These are phyloP conservation scores for Archilochus colubris DNA, from an alignment of 2,113 vertebrate genomes.

Conservation along the genomic window DNA sequence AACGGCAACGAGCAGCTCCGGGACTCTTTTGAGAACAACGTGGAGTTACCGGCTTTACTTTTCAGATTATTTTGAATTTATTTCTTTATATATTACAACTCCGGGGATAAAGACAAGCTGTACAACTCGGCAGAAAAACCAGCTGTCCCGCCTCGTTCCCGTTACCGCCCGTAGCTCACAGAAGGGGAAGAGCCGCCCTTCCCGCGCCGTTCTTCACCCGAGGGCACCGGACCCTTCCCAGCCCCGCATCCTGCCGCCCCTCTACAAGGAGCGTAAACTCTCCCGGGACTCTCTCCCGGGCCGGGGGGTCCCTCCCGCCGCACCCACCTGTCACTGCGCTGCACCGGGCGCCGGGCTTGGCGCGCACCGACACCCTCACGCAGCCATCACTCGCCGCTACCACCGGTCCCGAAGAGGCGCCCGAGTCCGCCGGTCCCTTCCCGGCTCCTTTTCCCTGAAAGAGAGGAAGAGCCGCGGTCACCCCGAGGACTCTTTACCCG, in stretches of 20 bases:
- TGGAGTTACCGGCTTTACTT: too few species aligned
- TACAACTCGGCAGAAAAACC: accelerated
- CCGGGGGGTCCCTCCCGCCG: background rate
- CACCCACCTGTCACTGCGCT: slow-evolving; percentile 65
- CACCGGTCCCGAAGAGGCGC: background rate
- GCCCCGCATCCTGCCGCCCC: too few species aligned
- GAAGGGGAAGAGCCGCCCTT: too few species aligned
- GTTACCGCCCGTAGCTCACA: accelerated
- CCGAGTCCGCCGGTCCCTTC: background rate
- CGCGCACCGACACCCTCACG: slow-evolving; percentile 81
- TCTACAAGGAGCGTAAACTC: too few species aligned
- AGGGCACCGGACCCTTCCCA: too few species aligned
- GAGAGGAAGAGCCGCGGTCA: background rate
- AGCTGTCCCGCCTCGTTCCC: too few species aligned
- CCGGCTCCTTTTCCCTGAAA: background rate
- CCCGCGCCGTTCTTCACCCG: too few species aligned
- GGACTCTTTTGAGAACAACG: accelerated
- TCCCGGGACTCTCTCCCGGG: too few species aligned
- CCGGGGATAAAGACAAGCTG: accelerated
- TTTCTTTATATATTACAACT: too few species aligned
- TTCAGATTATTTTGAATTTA: too few species aligned
- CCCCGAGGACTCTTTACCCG: accelerated
- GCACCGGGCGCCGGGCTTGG: slow-evolving; percentile 87
- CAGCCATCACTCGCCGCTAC: slow-evolving; percentile 51
- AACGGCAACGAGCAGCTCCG: accelerated